Conservation (phyloP, 2,113 vertebrate species). For the Poeciliopsis turrubarensis region DNA sequence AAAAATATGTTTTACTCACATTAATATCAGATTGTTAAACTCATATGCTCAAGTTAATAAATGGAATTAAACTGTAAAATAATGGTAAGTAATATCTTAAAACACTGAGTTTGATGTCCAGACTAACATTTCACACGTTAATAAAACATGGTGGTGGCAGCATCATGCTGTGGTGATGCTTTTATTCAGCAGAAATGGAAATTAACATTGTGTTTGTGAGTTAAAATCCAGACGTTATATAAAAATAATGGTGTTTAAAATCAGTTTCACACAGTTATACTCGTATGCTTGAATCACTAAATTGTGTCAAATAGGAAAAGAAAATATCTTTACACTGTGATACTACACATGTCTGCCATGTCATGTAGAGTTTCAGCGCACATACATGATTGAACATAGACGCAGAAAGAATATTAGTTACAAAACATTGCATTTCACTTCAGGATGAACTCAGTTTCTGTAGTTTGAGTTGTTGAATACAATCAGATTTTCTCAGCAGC, state of each 20-base stretch:
- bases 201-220: background rate
- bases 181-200: background rate
- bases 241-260: too few relatives aligned
- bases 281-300: too few relatives aligned
- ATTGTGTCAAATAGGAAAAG: too few relatives aligned
- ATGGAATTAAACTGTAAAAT: background rate
- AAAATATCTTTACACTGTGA: too few relatives aligned
- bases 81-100: background rate
- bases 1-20: background rate
- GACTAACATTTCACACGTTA: background rate
- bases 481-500: background rate
- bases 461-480: background rate
- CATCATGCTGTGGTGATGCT: background rate
- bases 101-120: background rate
- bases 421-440: background rate
- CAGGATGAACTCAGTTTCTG: background rate
- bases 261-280: too few relatives aligned
- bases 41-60: background rate
- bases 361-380: background rate
- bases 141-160: background rate
- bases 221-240: too few relatives aligned
- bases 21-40: background rate
- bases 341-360: too few relatives aligned
- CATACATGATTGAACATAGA: background rate
- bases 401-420: background rate